These are phyloP conservation scores for Eulimnadia texana DNA, from an alignment of 1,140 invertebrate genomes.

Conservation along the genomic window DNA sequence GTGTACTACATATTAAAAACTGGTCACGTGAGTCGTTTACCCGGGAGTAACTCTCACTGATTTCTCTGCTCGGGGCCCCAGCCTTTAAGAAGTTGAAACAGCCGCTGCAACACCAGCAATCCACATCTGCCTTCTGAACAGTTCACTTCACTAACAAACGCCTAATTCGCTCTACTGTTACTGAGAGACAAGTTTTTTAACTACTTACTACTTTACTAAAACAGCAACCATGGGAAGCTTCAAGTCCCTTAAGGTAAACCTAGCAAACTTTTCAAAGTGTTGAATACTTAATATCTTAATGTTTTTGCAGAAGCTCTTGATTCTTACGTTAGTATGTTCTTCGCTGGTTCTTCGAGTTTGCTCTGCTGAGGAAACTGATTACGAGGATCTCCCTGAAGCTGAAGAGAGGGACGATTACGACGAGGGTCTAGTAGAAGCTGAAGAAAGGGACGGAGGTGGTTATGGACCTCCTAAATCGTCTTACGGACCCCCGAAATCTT, in stretches of 20 bases:
- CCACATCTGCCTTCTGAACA: neutral
- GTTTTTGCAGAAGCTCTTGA: neutral
- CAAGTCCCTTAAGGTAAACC: neutral
- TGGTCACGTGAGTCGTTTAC: neutral
- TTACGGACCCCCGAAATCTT: neutral
- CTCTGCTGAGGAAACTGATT: neutral
- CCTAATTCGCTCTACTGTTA: neutral
- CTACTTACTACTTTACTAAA: too few relatives aligned
- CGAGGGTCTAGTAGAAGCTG: neutral
- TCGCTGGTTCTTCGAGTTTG: neutral
- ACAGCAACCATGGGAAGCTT: neutral
- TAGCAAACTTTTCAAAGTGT: too few relatives aligned
- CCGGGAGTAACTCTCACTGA: neutral
- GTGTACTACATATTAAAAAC: neutral
- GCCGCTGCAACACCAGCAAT: neutral
- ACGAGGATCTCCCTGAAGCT: neutral
- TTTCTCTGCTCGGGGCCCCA: neutral
- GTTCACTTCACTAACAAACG: neutral
- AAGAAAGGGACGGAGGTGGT: neutral
- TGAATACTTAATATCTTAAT: too few relatives aligned
- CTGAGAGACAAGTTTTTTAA: too few relatives aligned
- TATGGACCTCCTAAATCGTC: neutral
- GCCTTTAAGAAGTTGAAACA: neutral
- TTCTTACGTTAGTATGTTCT: neutral
- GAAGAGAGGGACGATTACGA: neutral